phyloP scores from a whole-genome alignment of 2,888 invertebrate genomes.

The Acrocera orbiculus region DNA sequence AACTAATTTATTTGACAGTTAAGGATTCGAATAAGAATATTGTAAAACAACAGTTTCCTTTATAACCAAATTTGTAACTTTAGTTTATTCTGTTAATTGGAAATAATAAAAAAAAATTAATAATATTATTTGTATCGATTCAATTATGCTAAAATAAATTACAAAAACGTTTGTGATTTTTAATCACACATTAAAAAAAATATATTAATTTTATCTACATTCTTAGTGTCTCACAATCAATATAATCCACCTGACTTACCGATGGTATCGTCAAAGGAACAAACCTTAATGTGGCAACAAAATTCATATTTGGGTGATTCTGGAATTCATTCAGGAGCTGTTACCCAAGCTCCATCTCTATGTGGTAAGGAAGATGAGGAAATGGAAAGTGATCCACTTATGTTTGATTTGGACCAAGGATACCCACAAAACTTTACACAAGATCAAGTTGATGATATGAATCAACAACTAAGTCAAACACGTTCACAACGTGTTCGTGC shows the following conservation, averaged over 20 bases:
- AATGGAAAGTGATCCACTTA: constrained; percentile 73
- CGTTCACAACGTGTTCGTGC: constrained; percentile 93
- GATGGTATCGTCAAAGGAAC: constrained; percentile 68
- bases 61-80: no score
- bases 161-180: no score
- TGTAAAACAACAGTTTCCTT: no score
- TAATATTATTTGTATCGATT: no score
- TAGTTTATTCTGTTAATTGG: no score
- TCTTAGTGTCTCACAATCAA: constrained; percentile 64
- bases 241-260: constrained; percentile 68
- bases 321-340: constrained; percentile 89
- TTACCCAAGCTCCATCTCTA: constrained; percentile 85
- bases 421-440: constrained; percentile 82
- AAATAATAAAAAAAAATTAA: no score
- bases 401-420: constrained; percentile 82
- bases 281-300: constrained; percentile 92
- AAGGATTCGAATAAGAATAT: no score
- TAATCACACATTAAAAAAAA: no score
- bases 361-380: constrained; percentile 89
- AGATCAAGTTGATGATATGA: constrained; percentile 95
- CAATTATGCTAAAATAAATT: no score
- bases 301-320: constrained; percentile 86
- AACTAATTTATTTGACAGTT: no score
- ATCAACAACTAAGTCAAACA: constrained; percentile 88
- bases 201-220: constrained; percentile 6